These are phyloP conservation scores for Sisor rabdophorus DNA, from an alignment of 2,113 vertebrate genomes.

Conservation along the genomic window DNA sequence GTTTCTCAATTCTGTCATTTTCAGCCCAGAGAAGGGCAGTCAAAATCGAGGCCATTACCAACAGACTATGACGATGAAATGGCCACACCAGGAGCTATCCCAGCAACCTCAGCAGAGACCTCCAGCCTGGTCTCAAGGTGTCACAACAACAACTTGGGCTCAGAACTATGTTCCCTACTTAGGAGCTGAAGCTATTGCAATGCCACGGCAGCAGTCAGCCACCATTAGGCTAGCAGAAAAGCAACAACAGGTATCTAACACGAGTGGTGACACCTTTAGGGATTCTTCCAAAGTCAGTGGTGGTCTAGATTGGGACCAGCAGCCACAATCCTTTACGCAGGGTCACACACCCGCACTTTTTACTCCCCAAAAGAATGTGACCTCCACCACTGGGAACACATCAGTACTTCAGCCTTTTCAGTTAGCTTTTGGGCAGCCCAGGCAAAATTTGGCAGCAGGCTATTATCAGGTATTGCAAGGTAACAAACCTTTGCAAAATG, in stretches of 20 bases:
- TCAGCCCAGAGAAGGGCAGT: conserved; percentile 80
- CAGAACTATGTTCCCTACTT: conserved; percentile 75
- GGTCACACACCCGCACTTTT: conserved; percentile 68
- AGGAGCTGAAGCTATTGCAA: conserved; percentile 66
- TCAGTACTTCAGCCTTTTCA: conserved; percentile 92
- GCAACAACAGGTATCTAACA: conserved; percentile 62
- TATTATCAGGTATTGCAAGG: conserved; percentile 85
- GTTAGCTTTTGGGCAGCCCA: conserved; percentile 91
- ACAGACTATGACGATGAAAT: conserved; percentile 81
- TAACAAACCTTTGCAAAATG: conserved; percentile 66
- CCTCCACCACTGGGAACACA: conserved; percentile 57
- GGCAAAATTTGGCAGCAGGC: conserved; percentile 75
- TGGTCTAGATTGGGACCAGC: conserved; percentile 73
- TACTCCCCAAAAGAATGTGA: conserved; percentile 62
- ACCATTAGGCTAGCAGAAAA: conserved; percentile 78
- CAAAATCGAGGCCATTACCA: conserved; percentile 83
- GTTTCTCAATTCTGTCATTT: conserved; percentile 85
- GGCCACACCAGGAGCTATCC: conserved; percentile 67
- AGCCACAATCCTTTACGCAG: conserved; percentile 68
- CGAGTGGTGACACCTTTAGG: conserved; percentile 71
- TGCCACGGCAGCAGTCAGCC: conserved; percentile 60
- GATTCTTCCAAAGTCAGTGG: conserved; percentile 67
- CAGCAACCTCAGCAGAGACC: conserved; percentile 72
- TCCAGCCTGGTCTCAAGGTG: conserved; percentile 72
- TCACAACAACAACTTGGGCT: conserved; percentile 74